Evolutionary conservation across 2,797 vertebrate species (phyloP), one percentile per base, ranked within the genome.

Genomic region (Tokudaia tokunoshimensis): DNA sequence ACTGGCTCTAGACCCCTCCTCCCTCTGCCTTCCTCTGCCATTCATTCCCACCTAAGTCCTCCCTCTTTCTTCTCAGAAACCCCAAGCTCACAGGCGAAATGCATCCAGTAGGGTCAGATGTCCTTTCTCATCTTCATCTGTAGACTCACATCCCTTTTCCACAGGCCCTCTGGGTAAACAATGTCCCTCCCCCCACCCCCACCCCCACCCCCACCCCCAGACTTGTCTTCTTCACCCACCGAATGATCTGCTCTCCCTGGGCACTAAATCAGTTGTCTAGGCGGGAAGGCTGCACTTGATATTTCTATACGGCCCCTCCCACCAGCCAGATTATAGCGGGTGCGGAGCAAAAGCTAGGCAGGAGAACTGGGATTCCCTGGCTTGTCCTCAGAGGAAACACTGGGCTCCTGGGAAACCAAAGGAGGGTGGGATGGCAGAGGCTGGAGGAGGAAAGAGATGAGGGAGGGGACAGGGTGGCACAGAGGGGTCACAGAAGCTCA

Each of bases 61-160:
- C 78, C 89, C 55, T 89, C 52, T 88, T 3, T 55, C 55, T 63
- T 65, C 70, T 95, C 59, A 41, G 87, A 86, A 93, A 87, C 52
- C 67, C 72, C 34, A 61, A 67, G 65, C 6, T 47, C 50, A 26
- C 14, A n/a, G 14, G 79, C 79, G 50, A 61, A n/a, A 70, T 26
- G 22, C 12, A 85, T 47, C 85, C 3, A 2, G 8, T 61, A 34
- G 19, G 24, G 26, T 84, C 55, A 44, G 50, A 19, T 44, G 90
- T 34, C 47, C 72, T 17, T 3, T 34, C 82, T 83, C 80, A 34
- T 44, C 50, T 50, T 55, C 31, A 57, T 44, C 75, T 41, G 7
- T 6, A 9, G n/a, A 82, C 63, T 86, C 2, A 57, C 80, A 80
- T 26, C 57, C 26, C n/a, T 50, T 10, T 8, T 47, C 61, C n/a